Base-by-base conservation (phyloP, 2,888 invertebrate species). In the Xanthorhoe designata region DNA sequence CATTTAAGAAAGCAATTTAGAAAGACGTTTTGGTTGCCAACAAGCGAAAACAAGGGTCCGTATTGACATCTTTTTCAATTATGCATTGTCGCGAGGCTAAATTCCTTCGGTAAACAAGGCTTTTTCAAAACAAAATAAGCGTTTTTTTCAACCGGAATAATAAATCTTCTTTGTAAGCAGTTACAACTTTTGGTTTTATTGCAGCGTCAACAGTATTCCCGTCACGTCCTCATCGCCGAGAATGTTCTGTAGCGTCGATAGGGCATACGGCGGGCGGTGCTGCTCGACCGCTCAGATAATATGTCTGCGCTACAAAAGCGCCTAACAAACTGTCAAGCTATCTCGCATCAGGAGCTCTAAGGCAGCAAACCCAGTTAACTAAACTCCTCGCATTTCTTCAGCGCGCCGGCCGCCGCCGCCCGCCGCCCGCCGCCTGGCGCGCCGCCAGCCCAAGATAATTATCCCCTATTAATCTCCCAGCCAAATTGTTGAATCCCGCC, bases 381-480 rank as follows among this genome's bases (percentile, higher is more conserved):
- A 55, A 65, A 54, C 62, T 63, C 18, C 57, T 45, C 68, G 74
- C 77, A 75, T 76, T 75, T 71, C 68, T 70, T 60, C 53, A 24
- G 24, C 19, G 50, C 10, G 53, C 19, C 55, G 18, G 60, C 32
- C 64, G 55, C 24, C 24, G 24, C 24, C 24, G 24, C 24, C 24
- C 4, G 24, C 24, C 24, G 24, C 24, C 24, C 4, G 55, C 53
- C 52, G 61, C 53, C 71, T 86, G 87, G 87, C 85, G 62, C 62
- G 19, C 59, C 64, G 85, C 87, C 88, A 86, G 77, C 73, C 74
- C 73, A 79, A 78, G 81, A 85, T 87, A 87, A 87, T 87, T 85
- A 87, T 87, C 86, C 81, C 78, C 83, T 82, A 87, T 87, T 87
- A 87, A 87, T 87, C 85, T 86, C 77, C 65, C 73, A 78, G 82